Evolutionary conservation across 1,140 invertebrate genomes (phyloP).

Genomic region (Bombus consobrinus): DNA sequence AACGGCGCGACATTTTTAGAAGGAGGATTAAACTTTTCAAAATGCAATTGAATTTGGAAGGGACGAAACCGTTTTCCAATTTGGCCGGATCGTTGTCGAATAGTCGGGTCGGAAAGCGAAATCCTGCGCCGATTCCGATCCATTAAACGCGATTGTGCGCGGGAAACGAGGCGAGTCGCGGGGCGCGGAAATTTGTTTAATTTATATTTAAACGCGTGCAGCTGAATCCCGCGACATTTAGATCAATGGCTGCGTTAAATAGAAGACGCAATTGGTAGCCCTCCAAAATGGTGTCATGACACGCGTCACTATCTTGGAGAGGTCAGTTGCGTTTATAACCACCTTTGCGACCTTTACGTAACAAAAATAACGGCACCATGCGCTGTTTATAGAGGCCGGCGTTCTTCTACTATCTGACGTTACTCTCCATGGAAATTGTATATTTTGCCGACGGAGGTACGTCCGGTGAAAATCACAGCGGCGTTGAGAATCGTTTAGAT

Average conservation of each 20-base stretch:
- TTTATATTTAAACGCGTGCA: conserved; percentile 40
- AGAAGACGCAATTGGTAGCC: conserved; percentile 30
- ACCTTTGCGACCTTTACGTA: conserved; percentile 16
- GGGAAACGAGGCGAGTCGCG: neutral
- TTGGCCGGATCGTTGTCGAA: neutral
- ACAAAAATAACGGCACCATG: conserved; percentile 19
- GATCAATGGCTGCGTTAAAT: conserved; percentile 41
- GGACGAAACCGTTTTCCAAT: no score
- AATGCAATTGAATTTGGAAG: neutral
- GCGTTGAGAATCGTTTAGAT: no score
- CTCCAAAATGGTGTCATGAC: conserved; percentile 40
- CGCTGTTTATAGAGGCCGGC: conserved; percentile 30
- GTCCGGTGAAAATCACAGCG: neutral
- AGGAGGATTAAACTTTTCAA: neutral
- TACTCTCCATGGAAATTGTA: neutral
- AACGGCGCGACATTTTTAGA: no score
- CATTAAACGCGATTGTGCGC: neutral
- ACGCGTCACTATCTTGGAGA: conserved; percentile 49
- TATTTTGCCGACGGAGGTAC: no score
- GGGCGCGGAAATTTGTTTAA: conserved; percentile 31
- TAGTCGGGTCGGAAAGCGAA: neutral
- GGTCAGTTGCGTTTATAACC: conserved; percentile 44
- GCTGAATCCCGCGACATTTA: neutral
- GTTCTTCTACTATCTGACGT: neutral
- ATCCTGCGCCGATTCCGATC: neutral